Base-by-base conservation (phyloP, 2,113 vertebrate species). In the Acrocephalus kingi region DNA sequence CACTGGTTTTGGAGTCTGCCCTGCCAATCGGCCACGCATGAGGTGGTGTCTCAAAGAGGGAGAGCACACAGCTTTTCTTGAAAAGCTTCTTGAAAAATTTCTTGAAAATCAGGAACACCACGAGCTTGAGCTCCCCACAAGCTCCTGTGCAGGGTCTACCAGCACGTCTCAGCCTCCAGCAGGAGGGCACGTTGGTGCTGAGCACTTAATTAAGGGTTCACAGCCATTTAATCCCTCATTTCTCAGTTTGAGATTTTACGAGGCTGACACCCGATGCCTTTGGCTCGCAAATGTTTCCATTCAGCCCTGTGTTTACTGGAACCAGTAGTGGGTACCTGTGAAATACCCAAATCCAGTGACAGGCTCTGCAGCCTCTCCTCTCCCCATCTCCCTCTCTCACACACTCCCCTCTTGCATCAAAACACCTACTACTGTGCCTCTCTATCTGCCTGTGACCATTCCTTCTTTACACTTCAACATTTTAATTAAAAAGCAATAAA, bases 401-500 rank as follows among this genome's bases (percentile, higher is more conserved):
- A 35, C 35, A 35, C 35, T 35, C 35, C 35, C 35, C 35, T 35
- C 35, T 35, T 35, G 35, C 35, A 93, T 52, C 61, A n/a, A 91
- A 96, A 85, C 81, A 58, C 82, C 67, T 90, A 95, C 89, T 95
- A 66, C 78, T 7, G 2, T 1, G 16, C 45, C 77, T 90, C 72
- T 85, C 71, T 90, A 76, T 92, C 93, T 96, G 90, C 92, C 94
- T 90, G 93, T 19, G 89, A 82, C 79, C 89, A 27, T 86, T 92
- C 41, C 85, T 88, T 74, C 86, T 96, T 97, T 95, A 86, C 51
- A 89, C 78, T 95, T 91, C 78, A 97, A 93, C 80, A 11, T 92
- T 88, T 97, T 97, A 97, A 97, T 97, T 97, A 98, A 97, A 98
- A 97, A 96, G 94, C 94, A 97, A 96, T 97, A 97, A 97, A 97